phyloP scores from a whole-genome alignment of 37 sponge, comb jelly and placozoan species.

The Theonella swinhoei region DNA sequence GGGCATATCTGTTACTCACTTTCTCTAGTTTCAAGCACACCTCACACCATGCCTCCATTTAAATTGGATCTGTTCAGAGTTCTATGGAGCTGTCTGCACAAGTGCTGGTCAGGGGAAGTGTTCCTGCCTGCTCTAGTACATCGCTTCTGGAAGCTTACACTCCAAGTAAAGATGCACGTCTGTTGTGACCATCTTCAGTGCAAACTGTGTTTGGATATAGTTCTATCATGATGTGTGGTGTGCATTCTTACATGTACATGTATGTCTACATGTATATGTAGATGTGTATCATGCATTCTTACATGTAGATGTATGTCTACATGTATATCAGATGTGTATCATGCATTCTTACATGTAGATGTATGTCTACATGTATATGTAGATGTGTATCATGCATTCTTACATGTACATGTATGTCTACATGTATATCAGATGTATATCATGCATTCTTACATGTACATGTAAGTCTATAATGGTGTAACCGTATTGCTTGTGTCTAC shows the following conservation, averaged over 20 bases:
- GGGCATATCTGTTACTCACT: too few species aligned
- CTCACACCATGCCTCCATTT: too few species aligned
- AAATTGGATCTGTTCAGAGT: constrained; percentile 55
- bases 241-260: background rate
- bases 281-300: background rate
- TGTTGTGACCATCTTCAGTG: too few species aligned
- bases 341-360: too few species aligned
- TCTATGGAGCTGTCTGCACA: constrained; percentile 56
- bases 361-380: too few species aligned
- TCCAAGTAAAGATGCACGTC: constrained; percentile 59
- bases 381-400: background rate
- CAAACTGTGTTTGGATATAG: too few species aligned
- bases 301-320: background rate
- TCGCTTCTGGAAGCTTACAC: constrained; percentile 94
- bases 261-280: too few species aligned
- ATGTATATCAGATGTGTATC: background rate
- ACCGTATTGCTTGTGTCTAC: background rate
- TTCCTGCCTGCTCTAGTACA: constrained; percentile 79
- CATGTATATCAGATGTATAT: background rate
- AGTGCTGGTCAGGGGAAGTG: constrained; percentile 83
- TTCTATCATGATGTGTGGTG: too few species aligned
- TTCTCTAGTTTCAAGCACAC: too few species aligned
- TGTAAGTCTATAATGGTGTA: background rate
- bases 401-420: background rate
- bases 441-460: too few species aligned